These are phyloP conservation scores for Falcunculus frontatus DNA, from an alignment of 2,113 vertebrate genomes.

Conservation along the genomic window DNA sequence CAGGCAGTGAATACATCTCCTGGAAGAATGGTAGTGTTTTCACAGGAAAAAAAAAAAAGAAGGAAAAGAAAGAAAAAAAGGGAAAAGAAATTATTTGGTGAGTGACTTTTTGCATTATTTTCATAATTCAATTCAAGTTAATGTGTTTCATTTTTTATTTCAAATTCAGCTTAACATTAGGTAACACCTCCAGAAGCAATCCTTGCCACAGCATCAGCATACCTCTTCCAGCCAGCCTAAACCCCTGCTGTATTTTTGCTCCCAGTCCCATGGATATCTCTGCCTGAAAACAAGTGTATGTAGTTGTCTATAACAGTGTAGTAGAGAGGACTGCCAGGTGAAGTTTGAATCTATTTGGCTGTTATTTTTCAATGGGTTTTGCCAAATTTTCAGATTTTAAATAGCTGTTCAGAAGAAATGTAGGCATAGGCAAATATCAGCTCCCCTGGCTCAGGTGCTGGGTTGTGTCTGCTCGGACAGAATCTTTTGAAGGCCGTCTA, in stretches of 20 bases:
- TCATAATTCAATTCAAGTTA: not conserved
- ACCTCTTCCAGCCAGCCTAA: fast-evolving
- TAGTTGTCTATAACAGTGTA: fast-evolving
- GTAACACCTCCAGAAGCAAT: not conserved
- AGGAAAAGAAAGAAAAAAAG: fast-evolving
- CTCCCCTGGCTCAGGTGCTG: not conserved
- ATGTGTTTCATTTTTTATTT: not conserved
- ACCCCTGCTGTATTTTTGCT: not conserved
- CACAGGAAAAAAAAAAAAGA: not conserved
- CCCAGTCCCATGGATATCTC: not conserved
- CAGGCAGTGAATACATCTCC: not conserved
- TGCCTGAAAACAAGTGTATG: not conserved
- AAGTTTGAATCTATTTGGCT: not conserved
- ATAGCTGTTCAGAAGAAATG: not conserved
- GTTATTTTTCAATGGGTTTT: not conserved
- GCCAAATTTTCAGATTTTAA: not conserved
- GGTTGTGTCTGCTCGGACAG: not conserved
- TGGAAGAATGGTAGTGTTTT: not conserved
- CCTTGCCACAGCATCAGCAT: not conserved
- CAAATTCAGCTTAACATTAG: not conserved
- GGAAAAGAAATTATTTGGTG: too few relatives aligned
- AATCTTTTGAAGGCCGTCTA: not conserved
- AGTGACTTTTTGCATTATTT: not conserved
- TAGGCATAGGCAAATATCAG: not conserved
- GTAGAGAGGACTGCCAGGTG: not conserved